Evolutionary conservation across 2,113 vertebrate species (phyloP), one percentile per base, ranked within the genome.

Genomic region (Guaruba guarouba): DNA sequence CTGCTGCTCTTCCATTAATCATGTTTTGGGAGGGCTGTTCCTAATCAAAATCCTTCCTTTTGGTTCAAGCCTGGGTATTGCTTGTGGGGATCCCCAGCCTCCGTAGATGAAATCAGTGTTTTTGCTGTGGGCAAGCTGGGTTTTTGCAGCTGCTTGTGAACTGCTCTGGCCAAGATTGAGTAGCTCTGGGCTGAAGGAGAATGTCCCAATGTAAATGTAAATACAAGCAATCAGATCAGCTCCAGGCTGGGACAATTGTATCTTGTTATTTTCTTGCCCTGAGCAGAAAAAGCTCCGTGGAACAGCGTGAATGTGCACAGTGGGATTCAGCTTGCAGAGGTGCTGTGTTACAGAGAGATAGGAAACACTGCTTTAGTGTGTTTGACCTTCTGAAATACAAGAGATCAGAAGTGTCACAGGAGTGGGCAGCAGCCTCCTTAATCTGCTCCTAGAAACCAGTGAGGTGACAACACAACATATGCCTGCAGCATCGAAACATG

Each of bases 341-440:
- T 49, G 31, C 10, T 44, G 39, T 12, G 6, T 28, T 39, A 23
- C 22, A 57, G 31, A 48, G 24, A 44, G 52, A 52, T 57, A 62
- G 52, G 77, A 90, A 59, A 10, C 2, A 3, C 28, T 6, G 6
- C 0, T 83, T 66, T 24, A 17, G 28, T 17, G 19, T 7, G 76
- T 14, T 64, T 17, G 33, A 15, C 46, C 76, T 48, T 48, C 14
- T 75, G 70, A 33, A 25, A 25, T 16, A 13, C 11, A 64, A 81
- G 39, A 28, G 49, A 59, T 33, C 4, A 4, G 54, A 8, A 55
- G 37, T 16, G 68, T 4, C 10, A 54, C 11, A 13, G 79, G 82
- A 75, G 79, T 43, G 75, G 92, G 86, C 82, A 86, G 88, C 64
- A 74, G 33, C 25, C n/a, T 49, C 80, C 57, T 63, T 62, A 46